phyloP scores from a whole-genome alignment of 2,113 vertebrate species.

The Cephalopholis sonnerati region DNA sequence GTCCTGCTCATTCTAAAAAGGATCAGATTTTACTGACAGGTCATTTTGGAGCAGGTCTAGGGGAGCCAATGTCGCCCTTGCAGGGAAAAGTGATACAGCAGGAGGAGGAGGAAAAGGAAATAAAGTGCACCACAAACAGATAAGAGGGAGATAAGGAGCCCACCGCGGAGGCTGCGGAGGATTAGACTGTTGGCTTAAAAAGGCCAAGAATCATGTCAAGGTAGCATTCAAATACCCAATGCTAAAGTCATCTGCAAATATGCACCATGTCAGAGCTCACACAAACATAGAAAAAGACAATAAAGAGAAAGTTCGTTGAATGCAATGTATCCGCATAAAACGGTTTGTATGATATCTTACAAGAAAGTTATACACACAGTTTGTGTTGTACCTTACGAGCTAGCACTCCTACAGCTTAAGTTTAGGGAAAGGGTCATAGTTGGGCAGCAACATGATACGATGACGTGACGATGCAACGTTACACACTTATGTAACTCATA shows the following conservation, averaged over 20 bases:
- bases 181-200: conserved; percentile 53
- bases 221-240: conserved; percentile 48
- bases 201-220: conserved; percentile 25
- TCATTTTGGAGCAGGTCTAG: conserved; percentile 72
- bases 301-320: not conserved
- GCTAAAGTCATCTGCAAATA: conserved; percentile 17
- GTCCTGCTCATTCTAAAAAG: conserved; percentile 69
- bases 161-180: conserved; percentile 31
- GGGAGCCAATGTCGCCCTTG: conserved; percentile 72
- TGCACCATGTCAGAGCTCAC: not conserved
- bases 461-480: too few species aligned
- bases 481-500: too few species aligned
- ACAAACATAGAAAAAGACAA: not conserved
- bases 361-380: too few species aligned
- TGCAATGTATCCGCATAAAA: too few species aligned
- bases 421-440: too few species aligned
- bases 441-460: too few species aligned
- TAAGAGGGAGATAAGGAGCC: conserved; percentile 71
- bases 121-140: conserved; percentile 77
- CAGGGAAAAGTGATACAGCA: conserved; percentile 82
- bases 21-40: conserved; percentile 86
- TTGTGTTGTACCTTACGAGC: too few species aligned
- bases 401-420: too few species aligned
- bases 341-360: too few species aligned
- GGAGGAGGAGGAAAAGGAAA: conserved; percentile 65